These are phyloP conservation scores for Chelonia mydas DNA, from an alignment of 2,797 vertebrate genomes.

Conservation along the genomic window DNA sequence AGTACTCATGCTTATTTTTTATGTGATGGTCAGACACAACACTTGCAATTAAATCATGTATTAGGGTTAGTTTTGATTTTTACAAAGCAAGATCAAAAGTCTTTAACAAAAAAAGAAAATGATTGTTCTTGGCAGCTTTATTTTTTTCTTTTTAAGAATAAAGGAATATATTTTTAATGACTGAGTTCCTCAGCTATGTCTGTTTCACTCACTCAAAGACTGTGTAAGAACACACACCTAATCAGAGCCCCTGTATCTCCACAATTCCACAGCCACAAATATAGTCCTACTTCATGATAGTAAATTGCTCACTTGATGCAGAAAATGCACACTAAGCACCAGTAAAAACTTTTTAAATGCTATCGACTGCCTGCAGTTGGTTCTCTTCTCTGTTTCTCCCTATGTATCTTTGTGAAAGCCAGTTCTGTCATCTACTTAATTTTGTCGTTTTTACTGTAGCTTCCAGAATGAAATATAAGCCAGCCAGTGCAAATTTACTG, in stretches of 20 bases:
- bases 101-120: background rate
- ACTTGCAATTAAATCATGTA: background rate
- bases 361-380: background rate
- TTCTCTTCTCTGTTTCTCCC: background rate
- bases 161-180: background rate
- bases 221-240: background rate
- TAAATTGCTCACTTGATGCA: background rate
- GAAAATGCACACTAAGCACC: background rate
- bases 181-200: background rate
- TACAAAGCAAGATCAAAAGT: background rate
- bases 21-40: background rate
- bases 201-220: background rate
- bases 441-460: slow-evolving; percentile 21
- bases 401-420: background rate
- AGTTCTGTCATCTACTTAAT: slow-evolving; percentile 28
- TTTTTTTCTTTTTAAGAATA: background rate
- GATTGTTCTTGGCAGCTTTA: background rate
- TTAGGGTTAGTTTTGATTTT: background rate
- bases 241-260: background rate
- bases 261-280: background rate
- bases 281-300: background rate
- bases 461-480: slow-evolving; percentile 26
- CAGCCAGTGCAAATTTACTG: slow-evolving; percentile 23
- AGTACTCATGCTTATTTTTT: background rate
- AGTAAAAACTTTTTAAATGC: background rate